Conservation (phyloP, 2,888 invertebrate genomes). For the Lepidocyrtinus sp. region DNA sequence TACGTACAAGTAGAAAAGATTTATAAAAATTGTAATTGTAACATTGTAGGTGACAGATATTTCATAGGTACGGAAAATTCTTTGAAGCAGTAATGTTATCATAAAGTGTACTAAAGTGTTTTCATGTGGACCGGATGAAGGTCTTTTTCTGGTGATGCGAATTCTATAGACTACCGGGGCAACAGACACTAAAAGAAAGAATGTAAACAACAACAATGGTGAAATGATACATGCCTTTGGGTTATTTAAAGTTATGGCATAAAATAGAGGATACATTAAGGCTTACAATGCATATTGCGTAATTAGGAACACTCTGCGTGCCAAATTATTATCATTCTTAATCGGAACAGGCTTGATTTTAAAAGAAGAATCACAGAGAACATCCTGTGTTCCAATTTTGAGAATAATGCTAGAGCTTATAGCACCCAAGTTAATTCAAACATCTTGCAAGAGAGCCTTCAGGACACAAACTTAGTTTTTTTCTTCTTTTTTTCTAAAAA, state of each 20-base stretch:
- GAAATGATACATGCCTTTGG: not conserved
- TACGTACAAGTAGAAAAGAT: no score
- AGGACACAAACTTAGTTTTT: not conserved
- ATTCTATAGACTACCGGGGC: not conserved
- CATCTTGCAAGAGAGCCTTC: not conserved
- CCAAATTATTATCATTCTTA: not conserved
- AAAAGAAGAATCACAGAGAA: no score
- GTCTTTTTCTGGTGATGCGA: not conserved
- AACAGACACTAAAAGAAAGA: no score
- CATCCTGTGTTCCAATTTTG: not conserved
- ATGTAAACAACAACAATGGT: not conserved
- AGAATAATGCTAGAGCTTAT: no score
- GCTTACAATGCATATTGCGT: not conserved
- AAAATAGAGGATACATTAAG: not conserved
- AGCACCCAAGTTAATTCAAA: no score
- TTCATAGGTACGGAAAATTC: no score
- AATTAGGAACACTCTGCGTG: not conserved
- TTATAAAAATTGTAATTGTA: no score
- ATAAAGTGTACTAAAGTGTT: no score
- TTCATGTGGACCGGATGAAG: not conserved
- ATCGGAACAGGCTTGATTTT: no score
- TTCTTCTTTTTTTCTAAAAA: not conserved
- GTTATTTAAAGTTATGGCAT: not conserved
- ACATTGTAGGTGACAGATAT: no score
- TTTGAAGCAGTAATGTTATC: no score